A percentile compares a stretch with the other conserved stretches of the same genome.
These are phyloP conservation scores for Geococcyx californianus DNA, from an alignment of 2,113 vertebrate genomes.

Conservation along the genomic window DNA sequence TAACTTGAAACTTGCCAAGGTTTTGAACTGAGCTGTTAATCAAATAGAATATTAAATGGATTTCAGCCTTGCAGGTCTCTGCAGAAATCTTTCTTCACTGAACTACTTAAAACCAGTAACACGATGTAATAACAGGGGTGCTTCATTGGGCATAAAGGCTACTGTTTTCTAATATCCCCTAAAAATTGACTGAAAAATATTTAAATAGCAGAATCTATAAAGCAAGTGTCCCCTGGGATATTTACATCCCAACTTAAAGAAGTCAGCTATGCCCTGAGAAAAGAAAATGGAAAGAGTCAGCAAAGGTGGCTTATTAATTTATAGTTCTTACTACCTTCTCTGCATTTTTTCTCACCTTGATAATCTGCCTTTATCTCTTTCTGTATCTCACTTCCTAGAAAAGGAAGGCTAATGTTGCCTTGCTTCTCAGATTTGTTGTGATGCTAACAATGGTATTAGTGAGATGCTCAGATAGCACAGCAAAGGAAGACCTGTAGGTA, in stretches of 20 bases:
- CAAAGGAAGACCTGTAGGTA: neutral
- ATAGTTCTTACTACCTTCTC: neutral
- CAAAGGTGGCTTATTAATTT: neutral
- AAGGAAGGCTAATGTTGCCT: neutral
- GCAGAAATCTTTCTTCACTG: neutral
- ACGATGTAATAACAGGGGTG: neutral
- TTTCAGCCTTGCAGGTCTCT: neutral
- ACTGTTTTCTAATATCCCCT: neutral
- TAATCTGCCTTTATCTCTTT: neutral
- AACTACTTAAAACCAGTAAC: neutral
- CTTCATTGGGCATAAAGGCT: neutral
- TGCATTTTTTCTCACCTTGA: neutral
- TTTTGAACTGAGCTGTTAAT: neutral
- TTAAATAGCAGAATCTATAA: neutral
- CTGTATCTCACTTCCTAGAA: neutral
- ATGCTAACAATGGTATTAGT: neutral
- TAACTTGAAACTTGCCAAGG: neutral
- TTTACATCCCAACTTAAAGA: neutral
- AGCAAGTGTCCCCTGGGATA: neutral
- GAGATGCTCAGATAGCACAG: neutral
- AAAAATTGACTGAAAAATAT: neutral
- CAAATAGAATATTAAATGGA: neutral
- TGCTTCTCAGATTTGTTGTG: neutral
- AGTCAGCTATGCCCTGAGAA: neutral
- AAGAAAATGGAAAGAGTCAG: neutral